These are phyloP conservation scores for Leistus spinibarbis DNA, from an alignment of 2,888 invertebrate species.

Conservation along the genomic window DNA sequence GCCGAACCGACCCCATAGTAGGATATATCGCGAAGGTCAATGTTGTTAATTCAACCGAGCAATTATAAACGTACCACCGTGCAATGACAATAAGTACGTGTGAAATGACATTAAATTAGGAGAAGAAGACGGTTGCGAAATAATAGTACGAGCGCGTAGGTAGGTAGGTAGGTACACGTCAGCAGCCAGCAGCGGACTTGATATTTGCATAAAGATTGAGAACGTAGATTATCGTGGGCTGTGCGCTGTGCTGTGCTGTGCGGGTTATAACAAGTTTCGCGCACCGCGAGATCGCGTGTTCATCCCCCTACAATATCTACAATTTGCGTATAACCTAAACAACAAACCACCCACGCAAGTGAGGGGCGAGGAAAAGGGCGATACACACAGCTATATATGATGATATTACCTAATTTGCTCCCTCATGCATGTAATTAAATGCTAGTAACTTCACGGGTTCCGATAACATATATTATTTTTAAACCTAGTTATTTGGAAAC, in stretches of 20 bases:
- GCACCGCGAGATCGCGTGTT: slow-evolving; percentile 2
- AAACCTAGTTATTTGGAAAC: background rate
- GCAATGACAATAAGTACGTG: slow-evolving; percentile 25
- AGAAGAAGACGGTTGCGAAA: background rate
- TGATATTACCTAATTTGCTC: background rate
- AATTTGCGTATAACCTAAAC: background rate
- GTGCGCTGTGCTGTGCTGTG: background rate
- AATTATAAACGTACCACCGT: background rate
- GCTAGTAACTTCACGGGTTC: background rate
- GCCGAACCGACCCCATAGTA: background rate
- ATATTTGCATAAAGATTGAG: slow-evolving; percentile 37
- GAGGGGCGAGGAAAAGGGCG: background rate
- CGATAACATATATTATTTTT: background rate
- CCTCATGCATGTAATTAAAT: background rate
- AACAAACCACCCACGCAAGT: background rate
- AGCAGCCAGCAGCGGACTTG: background rate
- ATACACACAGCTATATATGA: background rate
- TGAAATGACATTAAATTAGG: slow-evolving; percentile 20
- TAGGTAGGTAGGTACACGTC: background rate
- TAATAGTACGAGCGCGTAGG: background rate
- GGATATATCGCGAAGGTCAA: background rate
- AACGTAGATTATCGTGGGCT: slow-evolving; percentile 28
- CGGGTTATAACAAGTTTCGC: slow-evolving; percentile 7
- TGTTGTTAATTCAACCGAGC: background rate
- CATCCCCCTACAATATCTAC: background rate